Evolutionary conservation across 35 echinoderm and acorn worm species (phyloP), one percentile per base, ranked within the genome.

Genomic region (Stichopus chloronotus): DNA sequence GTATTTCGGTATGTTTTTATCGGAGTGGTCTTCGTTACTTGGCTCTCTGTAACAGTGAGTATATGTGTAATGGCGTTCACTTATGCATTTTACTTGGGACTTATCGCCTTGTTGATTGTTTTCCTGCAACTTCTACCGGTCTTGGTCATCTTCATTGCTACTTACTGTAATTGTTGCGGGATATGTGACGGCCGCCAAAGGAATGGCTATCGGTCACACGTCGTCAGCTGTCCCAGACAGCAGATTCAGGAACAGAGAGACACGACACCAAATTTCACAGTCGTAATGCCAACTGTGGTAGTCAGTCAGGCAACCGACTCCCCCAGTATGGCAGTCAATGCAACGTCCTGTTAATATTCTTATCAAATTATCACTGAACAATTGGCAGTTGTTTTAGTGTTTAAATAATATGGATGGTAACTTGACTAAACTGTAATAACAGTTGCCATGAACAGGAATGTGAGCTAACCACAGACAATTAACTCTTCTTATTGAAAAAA

Each of bases 261-360:
- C 12, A 89, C 71, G 87, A 71, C 71, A 20, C 59, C 87, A 24
- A 69, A 65, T 10, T 89, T 19, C 55, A 89, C 87, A 10, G 61
- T 89, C 21, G 87, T 89, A 9, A 89, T 89, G 87, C 87, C 87
- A 14, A 89, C 87, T 4, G 87, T 89, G 17, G 87, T 89, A 54
- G 87, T 89, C 13, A 89, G 87, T 71, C 87, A 89, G 71, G 87
- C 87, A 4, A 89, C 87, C 7, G 82, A 85, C 24, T 85, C 82
- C 8, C 82, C 82, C 5, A 23, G 55, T 58, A 58, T 85, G 82
- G 19, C 82, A 16, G 57, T 58, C 55, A 85, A 85, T n/a, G 82
- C 55, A 10, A 85, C 82, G 25, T 58, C 82, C 9, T 85, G 80
- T 43, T 83, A 56, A 83, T 83, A 78, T 43, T 43, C 30, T 43